Evolutionary conservation across 2,113 vertebrate genomes (phyloP).

Genomic region (Rhizomys pruinosus): DNA sequence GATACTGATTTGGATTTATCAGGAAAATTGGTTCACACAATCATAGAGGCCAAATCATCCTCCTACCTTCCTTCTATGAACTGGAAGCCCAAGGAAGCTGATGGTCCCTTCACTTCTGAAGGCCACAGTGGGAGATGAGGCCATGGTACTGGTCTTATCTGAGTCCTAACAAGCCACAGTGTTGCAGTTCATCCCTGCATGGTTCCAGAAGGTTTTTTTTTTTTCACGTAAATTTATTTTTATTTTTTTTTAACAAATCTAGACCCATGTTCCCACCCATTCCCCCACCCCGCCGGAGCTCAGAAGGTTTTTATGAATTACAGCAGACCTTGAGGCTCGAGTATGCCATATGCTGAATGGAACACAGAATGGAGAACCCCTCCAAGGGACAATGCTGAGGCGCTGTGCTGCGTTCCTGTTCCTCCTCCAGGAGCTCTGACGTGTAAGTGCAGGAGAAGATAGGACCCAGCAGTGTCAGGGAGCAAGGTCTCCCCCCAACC

Average conservation of each 20-base stretch:
- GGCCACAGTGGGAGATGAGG: background rate
- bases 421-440: background rate
- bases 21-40: background rate
- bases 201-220: too few relatives aligned
- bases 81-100: background rate
- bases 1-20: background rate
- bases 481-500: background rate
- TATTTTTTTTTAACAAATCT: too few relatives aligned
- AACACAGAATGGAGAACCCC: background rate
- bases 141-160: background rate
- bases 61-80: background rate
- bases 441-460: background rate
- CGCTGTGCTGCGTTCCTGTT: accelerated
- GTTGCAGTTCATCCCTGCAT: background rate
- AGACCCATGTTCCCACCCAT: too few relatives aligned
- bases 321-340: background rate
- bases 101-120: background rate
- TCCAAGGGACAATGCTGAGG: background rate
- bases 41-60: background rate
- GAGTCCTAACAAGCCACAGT: background rate
- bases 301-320: background rate
- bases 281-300: too few relatives aligned
- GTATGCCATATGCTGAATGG: constrained; percentile 27
- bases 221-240: too few relatives aligned
- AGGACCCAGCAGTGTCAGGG: too few relatives aligned